Conservation (phyloP, 2,888 invertebrate species). For the Eupithecia exiguata region DNA sequence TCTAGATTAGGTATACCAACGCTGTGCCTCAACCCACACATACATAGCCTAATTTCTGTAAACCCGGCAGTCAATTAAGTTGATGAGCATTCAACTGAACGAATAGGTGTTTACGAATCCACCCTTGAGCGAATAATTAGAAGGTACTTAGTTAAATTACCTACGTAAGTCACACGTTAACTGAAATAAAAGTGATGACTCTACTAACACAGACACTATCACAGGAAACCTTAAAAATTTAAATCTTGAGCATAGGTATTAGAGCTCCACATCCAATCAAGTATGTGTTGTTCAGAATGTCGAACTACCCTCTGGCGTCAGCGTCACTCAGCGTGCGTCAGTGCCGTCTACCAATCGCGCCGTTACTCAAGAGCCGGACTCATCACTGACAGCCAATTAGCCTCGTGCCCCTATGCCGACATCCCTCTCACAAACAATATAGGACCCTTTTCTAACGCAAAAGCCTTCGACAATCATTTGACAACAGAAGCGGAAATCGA, state of each 20-base stretch:
- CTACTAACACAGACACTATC: background rate
- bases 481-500: conserved; percentile 6
- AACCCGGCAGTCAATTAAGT: background rate
- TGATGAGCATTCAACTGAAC: background rate
- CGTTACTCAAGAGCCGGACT: conserved; percentile 64
- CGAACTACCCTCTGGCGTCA: conserved; percentile 43
- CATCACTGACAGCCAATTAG: conserved; percentile 82
- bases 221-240: background rate
- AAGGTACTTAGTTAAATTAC: background rate
- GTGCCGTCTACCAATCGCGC: conserved; percentile 57
- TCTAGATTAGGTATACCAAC: conserved; percentile 18
- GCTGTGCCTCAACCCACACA: conserved; percentile 17
- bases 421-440: conserved; percentile 20
- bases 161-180: background rate
- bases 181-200: background rate
- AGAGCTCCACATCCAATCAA: background rate
- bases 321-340: conserved; percentile 53
- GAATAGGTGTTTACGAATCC: background rate
- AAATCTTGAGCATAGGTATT: background rate
- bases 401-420: conserved; percentile 60
- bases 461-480: conserved; percentile 6
- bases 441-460: conserved; percentile 6
- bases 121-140: background rate
- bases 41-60: conserved; percentile 2
- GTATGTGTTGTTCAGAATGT: conserved; percentile 46